Conservation (phyloP, 2,113 vertebrate species). For the Thryonomys swinderianus region DNA sequence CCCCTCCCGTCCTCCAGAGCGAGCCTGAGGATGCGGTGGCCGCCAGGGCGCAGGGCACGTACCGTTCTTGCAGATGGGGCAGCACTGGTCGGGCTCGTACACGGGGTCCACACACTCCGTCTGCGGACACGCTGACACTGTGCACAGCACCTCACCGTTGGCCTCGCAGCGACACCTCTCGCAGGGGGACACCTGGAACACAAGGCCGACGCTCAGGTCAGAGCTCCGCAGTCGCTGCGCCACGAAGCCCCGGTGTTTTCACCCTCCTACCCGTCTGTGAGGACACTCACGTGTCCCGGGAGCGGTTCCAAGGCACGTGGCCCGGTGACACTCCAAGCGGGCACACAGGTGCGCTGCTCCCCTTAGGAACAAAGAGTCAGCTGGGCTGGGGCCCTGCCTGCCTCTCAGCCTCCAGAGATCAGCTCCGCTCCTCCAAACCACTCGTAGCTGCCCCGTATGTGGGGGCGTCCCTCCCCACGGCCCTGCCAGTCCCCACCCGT, state of each 20-base stretch:
- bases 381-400: not conserved
- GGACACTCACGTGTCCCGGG: not conserved
- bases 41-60: not conserved
- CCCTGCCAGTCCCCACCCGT: not conserved
- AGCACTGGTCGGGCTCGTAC: constrained; percentile 98
- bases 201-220: constrained; percentile 40
- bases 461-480: rapidly evolving
- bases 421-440: not conserved
- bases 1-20: rapidly evolving
- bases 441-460: not conserved
- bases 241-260: rapidly evolving
- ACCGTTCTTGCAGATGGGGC: constrained; percentile 99
- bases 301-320: rapidly evolving
- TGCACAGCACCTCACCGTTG: constrained; percentile 96
- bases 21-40: rapidly evolving
- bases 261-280: not conserved
- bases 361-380: rapidly evolving
- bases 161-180: constrained; percentile 97
- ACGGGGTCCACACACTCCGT: constrained; percentile 98
- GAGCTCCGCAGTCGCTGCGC: not conserved
- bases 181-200: constrained; percentile 95
- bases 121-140: constrained; percentile 96
- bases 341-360: rapidly evolving
- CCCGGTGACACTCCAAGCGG: too few relatives aligned
- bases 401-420: not conserved